Evolutionary conservation across 2,888 invertebrate genomes (phyloP).

Genomic region (Thumatha senex): DNA sequence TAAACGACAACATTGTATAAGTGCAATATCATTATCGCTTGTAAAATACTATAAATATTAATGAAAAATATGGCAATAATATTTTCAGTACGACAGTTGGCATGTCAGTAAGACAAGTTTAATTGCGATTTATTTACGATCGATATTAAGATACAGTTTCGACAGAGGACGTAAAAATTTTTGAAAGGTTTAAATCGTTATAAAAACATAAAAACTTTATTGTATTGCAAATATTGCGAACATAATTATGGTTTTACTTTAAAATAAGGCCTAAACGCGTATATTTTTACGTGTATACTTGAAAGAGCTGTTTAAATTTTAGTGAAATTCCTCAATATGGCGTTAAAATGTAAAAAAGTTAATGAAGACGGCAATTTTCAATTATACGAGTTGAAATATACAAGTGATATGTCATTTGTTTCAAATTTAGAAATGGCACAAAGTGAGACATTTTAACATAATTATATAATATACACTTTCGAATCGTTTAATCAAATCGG

Average conservation of each 20-base stretch:
- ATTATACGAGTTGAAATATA: no score
- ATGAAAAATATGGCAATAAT: not conserved
- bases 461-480: no score
- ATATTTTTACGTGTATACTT: conserved; percentile 11
- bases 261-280: not conserved
- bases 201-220: conserved; percentile 31
- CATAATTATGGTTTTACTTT: conserved; percentile 6
- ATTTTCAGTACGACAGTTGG: conserved; percentile 10
- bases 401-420: no score
- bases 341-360: no score
- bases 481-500: no score
- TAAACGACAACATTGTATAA: not conserved
- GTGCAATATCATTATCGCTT: not conserved
- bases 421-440: no score
- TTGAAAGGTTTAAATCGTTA: conserved; percentile 15
- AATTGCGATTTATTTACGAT: conserved; percentile 18
- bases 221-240: conserved; percentile 13
- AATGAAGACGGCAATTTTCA: no score
- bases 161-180: conserved; percentile 21
- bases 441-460: no score
- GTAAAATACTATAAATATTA: not conserved
- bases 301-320: conserved; percentile 6
- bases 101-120: conserved; percentile 4
- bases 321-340: not conserved
- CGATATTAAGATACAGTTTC: conserved; percentile 7